phyloP scores from a whole-genome alignment of 1,140 invertebrate genomes.

The Danaus plexippus region DNA sequence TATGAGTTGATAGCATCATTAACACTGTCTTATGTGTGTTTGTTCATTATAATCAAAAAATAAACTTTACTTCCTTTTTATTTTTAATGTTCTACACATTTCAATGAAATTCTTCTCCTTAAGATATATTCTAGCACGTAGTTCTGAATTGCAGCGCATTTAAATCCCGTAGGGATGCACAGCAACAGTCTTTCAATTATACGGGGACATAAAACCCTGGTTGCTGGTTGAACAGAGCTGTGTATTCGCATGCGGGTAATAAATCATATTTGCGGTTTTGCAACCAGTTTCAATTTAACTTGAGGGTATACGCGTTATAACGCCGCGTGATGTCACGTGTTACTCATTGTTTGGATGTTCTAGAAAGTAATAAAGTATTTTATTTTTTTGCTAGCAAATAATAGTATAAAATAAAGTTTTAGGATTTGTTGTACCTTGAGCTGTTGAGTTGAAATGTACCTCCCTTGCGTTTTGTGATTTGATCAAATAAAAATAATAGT shows the following conservation, averaged over 20 bases:
- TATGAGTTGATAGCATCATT: too few species aligned
- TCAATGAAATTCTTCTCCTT: too few species aligned
- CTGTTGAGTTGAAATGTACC: too few species aligned
- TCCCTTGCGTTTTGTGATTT: too few species aligned
- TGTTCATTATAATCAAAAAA: too few species aligned
- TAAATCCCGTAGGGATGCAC: not conserved
- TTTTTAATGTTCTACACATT: too few species aligned
- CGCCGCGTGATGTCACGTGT: conserved; percentile 27
- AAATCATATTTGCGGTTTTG: conserved; percentile 41
- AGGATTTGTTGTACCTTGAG: not conserved
- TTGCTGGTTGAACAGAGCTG: conserved; percentile 23
- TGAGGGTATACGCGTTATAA: conserved; percentile 24
- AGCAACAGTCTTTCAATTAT: conserved; percentile 23
- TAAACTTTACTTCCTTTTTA: too few species aligned
- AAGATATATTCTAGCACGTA: too few species aligned
- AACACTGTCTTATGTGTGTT: too few species aligned
- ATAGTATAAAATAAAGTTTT: not conserved
- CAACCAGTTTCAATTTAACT: conserved; percentile 51
- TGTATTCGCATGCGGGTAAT: conserved; percentile 37
- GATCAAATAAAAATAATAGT: too few species aligned
- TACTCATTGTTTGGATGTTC: conserved; percentile 18
- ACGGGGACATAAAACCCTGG: conserved; percentile 29
- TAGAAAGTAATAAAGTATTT: conserved; percentile 8
- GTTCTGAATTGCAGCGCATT: too few species aligned
- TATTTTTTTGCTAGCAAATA: conserved; percentile 2